Conservation (phyloP, 1,140 invertebrate species). For the Chlorops oryzae region DNA sequence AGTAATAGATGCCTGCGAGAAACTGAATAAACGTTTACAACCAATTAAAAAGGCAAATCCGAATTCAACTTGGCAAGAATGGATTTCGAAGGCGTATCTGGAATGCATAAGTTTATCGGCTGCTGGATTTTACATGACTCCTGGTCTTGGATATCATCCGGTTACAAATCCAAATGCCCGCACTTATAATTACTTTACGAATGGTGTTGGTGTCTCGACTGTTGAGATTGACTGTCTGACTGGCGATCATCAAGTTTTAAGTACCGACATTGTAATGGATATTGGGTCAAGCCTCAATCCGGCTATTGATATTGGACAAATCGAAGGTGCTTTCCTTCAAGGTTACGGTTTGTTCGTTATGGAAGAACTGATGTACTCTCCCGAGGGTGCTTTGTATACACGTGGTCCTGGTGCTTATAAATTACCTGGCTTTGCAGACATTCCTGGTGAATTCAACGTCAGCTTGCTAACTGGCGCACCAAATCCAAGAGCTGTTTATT, state of each 20-base stretch:
- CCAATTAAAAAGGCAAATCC: slow-evolving; percentile 70
- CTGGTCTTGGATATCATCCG: slow-evolving; percentile 67
- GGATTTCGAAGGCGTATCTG: slow-evolving; percentile 71
- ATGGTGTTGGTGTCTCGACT: slow-evolving; percentile 67
- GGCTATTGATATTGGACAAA: slow-evolving; percentile 88
- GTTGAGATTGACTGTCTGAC: slow-evolving; percentile 81
- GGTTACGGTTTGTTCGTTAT: slow-evolving; percentile 83
- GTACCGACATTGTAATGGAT: slow-evolving; percentile 91
- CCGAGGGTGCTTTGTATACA: slow-evolving; percentile 68
- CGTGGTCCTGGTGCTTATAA: slow-evolving; percentile 87
- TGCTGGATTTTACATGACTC: slow-evolving; percentile 74
- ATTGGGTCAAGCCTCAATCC: slow-evolving; percentile 81
- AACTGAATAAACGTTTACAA: slow-evolving; percentile 64
- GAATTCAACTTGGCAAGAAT: slow-evolving; percentile 71
- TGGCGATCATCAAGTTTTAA: slow-evolving; percentile 73
- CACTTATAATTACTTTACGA: slow-evolving; percentile 72
- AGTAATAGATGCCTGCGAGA: slow-evolving; percentile 73
- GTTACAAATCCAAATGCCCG: slow-evolving; percentile 56
- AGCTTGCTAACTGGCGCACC: slow-evolving; percentile 76
- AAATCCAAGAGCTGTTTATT: slow-evolving; percentile 83
- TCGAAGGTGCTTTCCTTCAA: slow-evolving; percentile 87
- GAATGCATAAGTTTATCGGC: slow-evolving; percentile 72
- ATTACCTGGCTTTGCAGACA: slow-evolving; percentile 79
- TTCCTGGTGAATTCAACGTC: slow-evolving; percentile 84
- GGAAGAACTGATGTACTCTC: slow-evolving; percentile 78